Evolutionary conservation across 2,888 invertebrate species (phyloP).

Genomic region (Gastracanthus pulcherrimus): DNA sequence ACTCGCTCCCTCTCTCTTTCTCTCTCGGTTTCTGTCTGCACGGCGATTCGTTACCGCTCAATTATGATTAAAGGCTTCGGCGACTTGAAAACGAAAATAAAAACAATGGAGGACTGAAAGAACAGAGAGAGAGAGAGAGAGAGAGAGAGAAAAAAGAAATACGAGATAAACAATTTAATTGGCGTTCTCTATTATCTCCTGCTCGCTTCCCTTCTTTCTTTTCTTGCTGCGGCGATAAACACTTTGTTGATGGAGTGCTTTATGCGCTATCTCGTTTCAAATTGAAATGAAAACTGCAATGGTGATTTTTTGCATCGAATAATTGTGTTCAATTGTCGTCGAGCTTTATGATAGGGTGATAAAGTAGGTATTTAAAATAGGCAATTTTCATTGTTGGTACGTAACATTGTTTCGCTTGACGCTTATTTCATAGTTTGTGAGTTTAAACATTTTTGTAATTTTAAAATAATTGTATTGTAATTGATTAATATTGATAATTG

Average conservation of each 20-base stretch:
- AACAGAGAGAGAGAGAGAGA: neutral
- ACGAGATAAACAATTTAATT: conserved; percentile 40
- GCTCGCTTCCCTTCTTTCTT: conserved; percentile 15
- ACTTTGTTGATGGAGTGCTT: no score
- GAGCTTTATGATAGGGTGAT: no score
- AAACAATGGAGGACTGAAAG: neutral
- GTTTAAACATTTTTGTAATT: no score
- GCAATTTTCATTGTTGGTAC: no score
- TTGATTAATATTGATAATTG: no score
- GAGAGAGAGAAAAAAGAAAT: neutral
- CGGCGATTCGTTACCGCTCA: conserved; percentile 48
- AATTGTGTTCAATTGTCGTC: neutral
- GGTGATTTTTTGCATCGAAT: conserved; percentile 20
- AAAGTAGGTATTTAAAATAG: no score
- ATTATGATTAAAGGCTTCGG: conserved; percentile 37
- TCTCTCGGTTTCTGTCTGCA: conserved; percentile 1
- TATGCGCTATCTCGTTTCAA: conserved; percentile 6
- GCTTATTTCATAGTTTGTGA: no score
- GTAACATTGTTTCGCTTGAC: no score
- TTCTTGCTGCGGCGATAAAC: neutral
- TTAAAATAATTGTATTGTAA: no score
- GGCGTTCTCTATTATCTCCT: no score
- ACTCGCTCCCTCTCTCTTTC: conserved; percentile 21
- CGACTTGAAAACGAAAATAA: neutral
- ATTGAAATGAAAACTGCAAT: conserved; percentile 29